Evolutionary conservation across 64 coral and sea anemone genomes (phyloP).

Genomic region (Actinia equina): DNA sequence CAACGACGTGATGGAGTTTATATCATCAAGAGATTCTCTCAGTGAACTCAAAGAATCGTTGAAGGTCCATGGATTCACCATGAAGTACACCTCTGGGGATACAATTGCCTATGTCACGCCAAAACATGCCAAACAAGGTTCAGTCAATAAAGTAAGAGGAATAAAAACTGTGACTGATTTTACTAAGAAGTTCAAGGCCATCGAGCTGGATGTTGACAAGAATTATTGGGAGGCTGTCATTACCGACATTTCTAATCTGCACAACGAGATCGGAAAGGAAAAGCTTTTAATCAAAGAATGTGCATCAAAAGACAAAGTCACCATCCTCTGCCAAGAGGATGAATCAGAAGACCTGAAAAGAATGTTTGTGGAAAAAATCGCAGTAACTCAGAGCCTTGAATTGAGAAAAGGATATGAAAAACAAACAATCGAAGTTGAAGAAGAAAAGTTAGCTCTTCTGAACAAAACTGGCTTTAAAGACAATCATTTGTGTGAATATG

Average conservation of each 20-base stretch:
- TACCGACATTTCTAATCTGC: not conserved
- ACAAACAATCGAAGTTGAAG: not conserved
- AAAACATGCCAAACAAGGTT: not conserved
- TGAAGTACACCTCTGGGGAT: not conserved
- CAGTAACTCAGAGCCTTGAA: not conserved
- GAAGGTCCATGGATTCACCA: not conserved
- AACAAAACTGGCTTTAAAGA: conserved; percentile 5
- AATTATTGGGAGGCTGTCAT: not conserved
- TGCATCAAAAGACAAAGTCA: not conserved
- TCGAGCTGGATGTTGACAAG: not conserved
- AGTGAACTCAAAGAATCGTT: not conserved
- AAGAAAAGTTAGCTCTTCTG: conserved; percentile 9
- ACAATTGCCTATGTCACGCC: not conserved
- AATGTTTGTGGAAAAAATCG: not conserved
- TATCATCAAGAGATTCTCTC: not conserved
- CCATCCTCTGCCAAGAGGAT: not conserved
- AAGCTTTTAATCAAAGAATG: not conserved
- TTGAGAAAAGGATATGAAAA: not conserved
- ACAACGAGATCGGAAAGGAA: not conserved
- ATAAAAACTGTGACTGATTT: not conserved
- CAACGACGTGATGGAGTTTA: conserved; percentile 13
- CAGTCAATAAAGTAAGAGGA: not conserved
- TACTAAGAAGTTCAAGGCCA: not conserved
- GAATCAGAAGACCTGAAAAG: not conserved
- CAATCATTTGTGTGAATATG: not conserved